Evolutionary conservation across 2,888 invertebrate species (phyloP).

Genomic region (Pandemis cinnamomeana): DNA sequence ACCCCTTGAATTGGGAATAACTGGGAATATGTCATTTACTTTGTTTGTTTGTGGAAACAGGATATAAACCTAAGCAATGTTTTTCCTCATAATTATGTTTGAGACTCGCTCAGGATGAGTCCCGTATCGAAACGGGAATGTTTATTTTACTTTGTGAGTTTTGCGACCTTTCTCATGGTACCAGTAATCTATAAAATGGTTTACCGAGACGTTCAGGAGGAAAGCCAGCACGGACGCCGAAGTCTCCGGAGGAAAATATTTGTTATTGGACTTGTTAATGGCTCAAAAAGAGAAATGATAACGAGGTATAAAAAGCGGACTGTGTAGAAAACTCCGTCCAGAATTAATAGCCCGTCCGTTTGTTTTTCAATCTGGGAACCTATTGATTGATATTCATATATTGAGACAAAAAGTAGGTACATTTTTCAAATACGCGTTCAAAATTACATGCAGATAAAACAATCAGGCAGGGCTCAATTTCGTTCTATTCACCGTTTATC

Average conservation of each 20-base stretch:
- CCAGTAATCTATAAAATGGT: neutral
- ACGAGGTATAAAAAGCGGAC: too few relatives aligned
- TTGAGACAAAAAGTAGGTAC: neutral
- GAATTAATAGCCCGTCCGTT: neutral
- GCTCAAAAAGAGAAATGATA: neutral
- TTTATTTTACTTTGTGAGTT: conserved; percentile 3
- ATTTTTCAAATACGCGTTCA: neutral
- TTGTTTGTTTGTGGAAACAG: neutral
- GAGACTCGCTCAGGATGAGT: neutral
- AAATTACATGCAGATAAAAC: neutral
- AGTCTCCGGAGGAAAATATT: neutral
- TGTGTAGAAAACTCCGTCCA: neutral
- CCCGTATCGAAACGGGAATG: neutral
- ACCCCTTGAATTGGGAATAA: neutral
- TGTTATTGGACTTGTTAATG: neutral
- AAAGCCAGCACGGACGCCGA: neutral
- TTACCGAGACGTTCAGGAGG: neutral
- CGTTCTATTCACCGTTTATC: conserved; percentile 24
- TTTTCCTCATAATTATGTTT: conserved; percentile 1
- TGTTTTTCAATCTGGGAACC: neutral
- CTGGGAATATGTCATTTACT: neutral
- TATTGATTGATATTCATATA: neutral
- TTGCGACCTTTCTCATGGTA: neutral
- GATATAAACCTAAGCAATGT: neutral
- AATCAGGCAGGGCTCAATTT: neutral